Percentiles rank a stretch among this genome's conserved stretches.
Conservation (phyloP, 2,888 invertebrate species). For the Galerucella pusilla region DNA sequence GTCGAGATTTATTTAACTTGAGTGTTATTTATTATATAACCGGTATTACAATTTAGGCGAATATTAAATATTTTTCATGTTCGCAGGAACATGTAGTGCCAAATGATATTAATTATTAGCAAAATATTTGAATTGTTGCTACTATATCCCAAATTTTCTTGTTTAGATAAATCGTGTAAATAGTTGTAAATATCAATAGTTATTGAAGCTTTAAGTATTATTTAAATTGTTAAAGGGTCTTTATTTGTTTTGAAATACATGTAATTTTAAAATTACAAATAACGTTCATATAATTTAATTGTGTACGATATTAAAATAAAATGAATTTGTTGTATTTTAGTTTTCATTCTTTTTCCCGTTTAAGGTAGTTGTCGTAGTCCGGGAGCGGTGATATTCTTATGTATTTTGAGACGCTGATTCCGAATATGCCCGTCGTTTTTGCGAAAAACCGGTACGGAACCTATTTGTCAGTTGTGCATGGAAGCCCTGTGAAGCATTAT, state of each 20-base stretch:
- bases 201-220: constrained; percentile 14
- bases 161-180: constrained; percentile 13
- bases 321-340: constrained; percentile 16
- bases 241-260: constrained; percentile 12
- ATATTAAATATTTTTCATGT: background rate
- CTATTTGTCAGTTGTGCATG: no score
- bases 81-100: background rate
- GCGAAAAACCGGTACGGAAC: no score
- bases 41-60: background rate
- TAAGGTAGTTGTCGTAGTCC: no score
- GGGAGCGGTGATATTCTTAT: no score
- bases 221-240: constrained; percentile 12
- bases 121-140: constrained; percentile 1
- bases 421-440: no score
- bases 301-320: constrained; percentile 14
- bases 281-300: constrained; percentile 12
- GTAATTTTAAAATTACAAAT: constrained; percentile 24
- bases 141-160: no score
- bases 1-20: no score
- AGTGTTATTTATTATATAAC: background rate
- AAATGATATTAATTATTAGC: background rate
- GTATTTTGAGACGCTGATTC: no score
- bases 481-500: no score
- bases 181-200: constrained; percentile 12
- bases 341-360: background rate